Evolutionary conservation across 92 coral and sea anemone genomes (phyloP).

Genomic region (Phymanthus crucifer): DNA sequence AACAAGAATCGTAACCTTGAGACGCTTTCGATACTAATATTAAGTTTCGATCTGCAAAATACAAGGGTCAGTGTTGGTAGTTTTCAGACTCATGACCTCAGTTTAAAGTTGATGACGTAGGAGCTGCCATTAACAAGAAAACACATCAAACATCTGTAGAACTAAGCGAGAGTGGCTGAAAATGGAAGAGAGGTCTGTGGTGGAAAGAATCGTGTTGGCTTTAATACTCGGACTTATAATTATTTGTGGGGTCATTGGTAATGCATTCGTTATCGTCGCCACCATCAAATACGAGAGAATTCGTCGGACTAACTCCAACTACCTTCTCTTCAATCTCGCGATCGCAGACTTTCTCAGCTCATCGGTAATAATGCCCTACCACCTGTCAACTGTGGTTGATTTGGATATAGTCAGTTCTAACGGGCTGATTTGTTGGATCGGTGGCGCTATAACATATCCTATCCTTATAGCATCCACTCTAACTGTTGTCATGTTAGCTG

Average conservation of each 20-base stretch:
- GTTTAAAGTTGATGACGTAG: neutral
- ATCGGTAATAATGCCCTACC: constrained; percentile 56
- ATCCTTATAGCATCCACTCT: constrained; percentile 52
- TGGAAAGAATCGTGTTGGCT: constrained; percentile 16
- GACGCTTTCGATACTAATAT: neutral
- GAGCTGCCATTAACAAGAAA: neutral
- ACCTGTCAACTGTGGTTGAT: constrained; percentile 52
- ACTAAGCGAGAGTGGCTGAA: neutral
- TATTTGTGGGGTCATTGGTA: constrained; percentile 56
- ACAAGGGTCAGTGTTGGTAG: neutral
- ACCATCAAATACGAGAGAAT: constrained; percentile 48
- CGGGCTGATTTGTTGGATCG: constrained; percentile 49
- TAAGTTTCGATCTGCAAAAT: neutral
- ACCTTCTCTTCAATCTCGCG: constrained; percentile 55
- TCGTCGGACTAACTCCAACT: constrained; percentile 52
- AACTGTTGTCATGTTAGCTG: constrained; percentile 64
- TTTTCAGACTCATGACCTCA: neutral
- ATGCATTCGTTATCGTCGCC: constrained; percentile 47
- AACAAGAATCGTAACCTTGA: neutral
- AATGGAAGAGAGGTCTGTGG: constrained; percentile 22
- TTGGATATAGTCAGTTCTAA: constrained; percentile 39
- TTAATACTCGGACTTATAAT: constrained; percentile 40
- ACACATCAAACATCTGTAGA: neutral
- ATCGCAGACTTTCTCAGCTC: constrained; percentile 52
- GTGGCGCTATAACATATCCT: constrained; percentile 66